Evolutionary conservation across 2,888 invertebrate genomes (phyloP), one percentile per base, ranked within the genome.

Genomic region (Orthosia gothica): DNA sequence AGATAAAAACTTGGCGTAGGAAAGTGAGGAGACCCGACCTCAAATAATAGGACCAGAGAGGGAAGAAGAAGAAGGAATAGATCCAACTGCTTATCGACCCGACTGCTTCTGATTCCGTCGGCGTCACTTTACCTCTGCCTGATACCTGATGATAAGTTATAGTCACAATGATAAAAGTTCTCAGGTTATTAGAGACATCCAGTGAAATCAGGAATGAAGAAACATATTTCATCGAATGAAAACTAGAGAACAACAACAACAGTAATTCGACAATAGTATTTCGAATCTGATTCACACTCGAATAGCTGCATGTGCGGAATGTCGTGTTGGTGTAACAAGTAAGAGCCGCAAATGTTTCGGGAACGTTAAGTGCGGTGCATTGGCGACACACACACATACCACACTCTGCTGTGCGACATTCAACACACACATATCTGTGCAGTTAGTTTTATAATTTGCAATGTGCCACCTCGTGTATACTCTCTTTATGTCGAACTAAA

Each of bases 311-410:
- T 40, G 50, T 45, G 26, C 18, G 20, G 23, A 55, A 49, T 63
- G 64, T 20, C 15, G 18, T 18, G 15, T 18, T 16, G n/a, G 20
- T 20, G 57, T 50, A 15, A 40, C 12, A 57, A 49, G 20, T 45
- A 20, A 75, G 15, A 15, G 45, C 13, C 47, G 15, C 54, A 20
- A 61, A 70, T 50, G 26, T 70, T 49, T 45, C 15, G 26, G 26
- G 54, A 62, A 70, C 50, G 61, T 75, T 70, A 55, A 70, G 49
- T 78, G 70, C 49, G 9, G 49, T n/a, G n/a, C 23, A n/a, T 23
- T 26, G 49, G 20, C 23, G 52, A 23, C 52, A 40, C 1, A 45
- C 65, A 26, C 50, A 50, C 40, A 40, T 20, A 13, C 40, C 40
- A 40, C 40, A 40, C 40, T 9, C 40, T 40, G 40, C 40, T 40